These are phyloP conservation scores for Sebastes variabilis DNA, from an alignment of 2,797 vertebrate species.

Conservation along the genomic window DNA sequence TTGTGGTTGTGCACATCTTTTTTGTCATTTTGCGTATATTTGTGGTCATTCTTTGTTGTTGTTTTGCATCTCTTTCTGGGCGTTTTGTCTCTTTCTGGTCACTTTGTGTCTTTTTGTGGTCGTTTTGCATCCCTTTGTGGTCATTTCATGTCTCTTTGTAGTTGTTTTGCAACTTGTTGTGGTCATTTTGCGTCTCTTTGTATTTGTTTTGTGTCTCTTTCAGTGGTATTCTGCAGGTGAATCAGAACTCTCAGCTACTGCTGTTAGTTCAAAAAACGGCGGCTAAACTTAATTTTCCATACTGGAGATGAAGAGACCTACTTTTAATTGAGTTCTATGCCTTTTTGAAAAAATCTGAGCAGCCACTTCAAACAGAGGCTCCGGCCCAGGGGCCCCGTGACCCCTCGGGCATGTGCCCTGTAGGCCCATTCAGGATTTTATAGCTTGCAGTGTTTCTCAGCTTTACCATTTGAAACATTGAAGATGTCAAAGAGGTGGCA, in stretches of 20 bases:
- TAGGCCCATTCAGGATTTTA: background rate
- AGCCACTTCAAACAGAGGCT: background rate
- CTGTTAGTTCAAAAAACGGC: background rate
- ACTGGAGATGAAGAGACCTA: background rate
- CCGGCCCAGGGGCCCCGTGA: background rate
- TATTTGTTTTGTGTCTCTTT: background rate
- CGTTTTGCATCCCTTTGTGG: background rate
- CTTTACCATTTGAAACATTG: background rate
- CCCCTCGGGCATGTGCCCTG: background rate
- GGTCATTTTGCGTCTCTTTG: background rate
- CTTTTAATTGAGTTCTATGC: background rate
- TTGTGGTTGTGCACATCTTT: too few relatives aligned
- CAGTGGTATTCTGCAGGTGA: background rate
- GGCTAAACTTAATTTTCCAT: background rate
- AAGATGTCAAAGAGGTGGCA: background rate
- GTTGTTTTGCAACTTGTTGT: background rate
- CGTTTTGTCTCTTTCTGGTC: background rate
- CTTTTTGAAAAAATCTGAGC: background rate
- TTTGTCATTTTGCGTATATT: too few relatives aligned
- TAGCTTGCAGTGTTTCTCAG: background rate
- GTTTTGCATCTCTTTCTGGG: background rate
- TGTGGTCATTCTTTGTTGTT: background rate
- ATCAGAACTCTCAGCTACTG: background rate
- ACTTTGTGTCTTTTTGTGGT: background rate
- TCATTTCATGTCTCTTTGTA: background rate